These are phyloP conservation scores for Hyposoter dolosus DNA, from an alignment of 2,888 invertebrate species.

Conservation along the genomic window DNA sequence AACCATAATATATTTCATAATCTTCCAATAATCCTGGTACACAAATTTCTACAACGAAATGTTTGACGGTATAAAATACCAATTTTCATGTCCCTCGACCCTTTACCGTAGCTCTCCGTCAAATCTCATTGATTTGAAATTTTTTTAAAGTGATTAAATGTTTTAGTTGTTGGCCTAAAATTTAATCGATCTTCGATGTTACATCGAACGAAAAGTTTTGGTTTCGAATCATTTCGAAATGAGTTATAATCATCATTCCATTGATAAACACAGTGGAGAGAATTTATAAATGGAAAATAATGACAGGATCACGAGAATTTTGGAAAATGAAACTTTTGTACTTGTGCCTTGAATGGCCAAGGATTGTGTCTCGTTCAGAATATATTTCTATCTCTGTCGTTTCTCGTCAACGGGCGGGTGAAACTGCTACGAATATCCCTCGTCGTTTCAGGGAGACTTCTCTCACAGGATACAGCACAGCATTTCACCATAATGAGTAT, in stretches of 20 bases:
- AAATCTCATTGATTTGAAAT: background rate
- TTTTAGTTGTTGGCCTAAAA: background rate
- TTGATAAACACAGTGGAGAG: too few species aligned
- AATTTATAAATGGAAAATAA: background rate
- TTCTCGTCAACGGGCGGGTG: slow-evolving; percentile 37
- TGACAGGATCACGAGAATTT: background rate
- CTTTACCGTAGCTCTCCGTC: background rate
- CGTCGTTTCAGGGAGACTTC: slow-evolving; percentile 38
- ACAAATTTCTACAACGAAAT: background rate
- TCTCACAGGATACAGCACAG: slow-evolving; percentile 44
- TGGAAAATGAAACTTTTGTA: background rate
- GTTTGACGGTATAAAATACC: background rate
- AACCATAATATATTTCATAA: background rate
- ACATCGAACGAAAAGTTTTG: background rate
- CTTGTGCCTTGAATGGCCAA: background rate
- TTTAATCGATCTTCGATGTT: background rate
- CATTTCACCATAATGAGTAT: slow-evolving; percentile 65
- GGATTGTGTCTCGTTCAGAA: slow-evolving; percentile 18
- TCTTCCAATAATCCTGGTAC: background rate
- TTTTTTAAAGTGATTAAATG: background rate
- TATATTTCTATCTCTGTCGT: slow-evolving; percentile 19
- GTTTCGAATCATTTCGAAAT: background rate
- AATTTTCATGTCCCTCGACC: background rate
- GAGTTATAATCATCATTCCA: too few species aligned
- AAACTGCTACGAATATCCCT: slow-evolving; percentile 41